A percentile compares a stretch with the other conserved stretches of the same genome.
phyloP scores from a whole-genome alignment of 2,888 invertebrate species.

The Chloroclystis v-ata region DNA sequence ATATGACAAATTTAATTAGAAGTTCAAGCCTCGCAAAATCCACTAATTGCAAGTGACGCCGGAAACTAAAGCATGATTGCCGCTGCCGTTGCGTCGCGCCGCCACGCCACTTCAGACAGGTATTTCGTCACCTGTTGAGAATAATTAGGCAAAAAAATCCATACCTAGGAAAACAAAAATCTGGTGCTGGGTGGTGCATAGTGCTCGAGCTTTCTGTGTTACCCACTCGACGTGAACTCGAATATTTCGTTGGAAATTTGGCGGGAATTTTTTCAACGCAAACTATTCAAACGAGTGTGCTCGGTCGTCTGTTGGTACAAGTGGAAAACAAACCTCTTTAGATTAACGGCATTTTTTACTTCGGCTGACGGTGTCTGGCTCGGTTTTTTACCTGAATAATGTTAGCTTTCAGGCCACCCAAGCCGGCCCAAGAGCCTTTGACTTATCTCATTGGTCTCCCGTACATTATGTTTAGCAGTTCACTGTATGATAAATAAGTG shows the following conservation, averaged over 20 bases:
- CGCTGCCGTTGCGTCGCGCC: slow-evolving; percentile 28
- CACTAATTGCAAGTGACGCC: slow-evolving; percentile 64
- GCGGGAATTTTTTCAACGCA: slow-evolving; percentile 49
- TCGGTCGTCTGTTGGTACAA: slow-evolving; percentile 47
- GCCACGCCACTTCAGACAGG: slow-evolving; percentile 59
- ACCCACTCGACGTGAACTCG: slow-evolving; percentile 56
- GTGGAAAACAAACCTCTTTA: slow-evolving; percentile 48
- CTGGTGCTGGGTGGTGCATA: slow-evolving; percentile 64
- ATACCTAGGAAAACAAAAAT: slow-evolving; percentile 66
- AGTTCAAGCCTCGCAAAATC: slow-evolving; percentile 39
- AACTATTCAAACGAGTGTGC: slow-evolving; percentile 53
- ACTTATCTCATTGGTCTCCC: too few species aligned
- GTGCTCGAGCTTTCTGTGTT: slow-evolving; percentile 60
- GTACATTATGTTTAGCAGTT: too few species aligned
- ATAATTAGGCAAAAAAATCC: slow-evolving; percentile 79
- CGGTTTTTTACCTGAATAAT: slow-evolving; percentile 5
- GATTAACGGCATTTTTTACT: slow-evolving; percentile 31
- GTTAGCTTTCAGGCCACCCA: not conserved
- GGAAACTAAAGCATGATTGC: slow-evolving; percentile 58
- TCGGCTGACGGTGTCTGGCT: slow-evolving; percentile 12
- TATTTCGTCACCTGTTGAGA: slow-evolving; percentile 78
- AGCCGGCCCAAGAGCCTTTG: too few species aligned
- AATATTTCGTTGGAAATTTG: slow-evolving; percentile 44
- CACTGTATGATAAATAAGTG: too few species aligned
- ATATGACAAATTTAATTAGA: slow-evolving; percentile 32